Percentiles rank a stretch among this genome's conserved stretches.
These are phyloP conservation scores for Alligator mississippiensis DNA, from an alignment of 2,113 vertebrate genomes.

Conservation along the genomic window DNA sequence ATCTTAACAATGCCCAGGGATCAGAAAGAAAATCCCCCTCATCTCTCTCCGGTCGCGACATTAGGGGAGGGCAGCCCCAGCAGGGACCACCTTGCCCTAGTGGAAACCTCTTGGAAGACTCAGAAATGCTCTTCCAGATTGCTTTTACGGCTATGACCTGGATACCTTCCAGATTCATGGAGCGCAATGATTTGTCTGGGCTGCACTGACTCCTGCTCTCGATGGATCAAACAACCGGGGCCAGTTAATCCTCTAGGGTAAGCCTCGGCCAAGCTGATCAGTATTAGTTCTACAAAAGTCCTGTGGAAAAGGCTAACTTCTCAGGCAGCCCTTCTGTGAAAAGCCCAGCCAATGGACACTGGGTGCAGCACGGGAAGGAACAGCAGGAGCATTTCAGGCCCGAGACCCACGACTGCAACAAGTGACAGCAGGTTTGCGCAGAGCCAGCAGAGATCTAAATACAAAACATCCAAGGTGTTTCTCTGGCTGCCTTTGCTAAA, in stretches of 20 bases:
- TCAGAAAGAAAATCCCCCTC: background rate
- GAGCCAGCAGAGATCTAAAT: too few relatives aligned
- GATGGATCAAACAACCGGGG: background rate
- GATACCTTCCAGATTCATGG: background rate
- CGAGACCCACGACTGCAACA: too few relatives aligned
- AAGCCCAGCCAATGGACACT: background rate
- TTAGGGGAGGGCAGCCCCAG: background rate
- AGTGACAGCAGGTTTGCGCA: too few relatives aligned
- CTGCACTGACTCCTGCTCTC: background rate
- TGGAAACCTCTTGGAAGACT: background rate
- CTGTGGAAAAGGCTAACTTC: background rate
- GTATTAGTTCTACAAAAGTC: background rate
- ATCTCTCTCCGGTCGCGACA: background rate
- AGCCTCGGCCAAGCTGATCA: background rate
- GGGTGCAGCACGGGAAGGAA: too few relatives aligned
- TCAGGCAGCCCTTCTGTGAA: background rate
- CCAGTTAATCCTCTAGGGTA: background rate
- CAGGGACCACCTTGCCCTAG: background rate
- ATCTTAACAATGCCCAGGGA: background rate
- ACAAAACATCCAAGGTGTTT: too few relatives aligned
- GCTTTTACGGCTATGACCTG: too few relatives aligned
- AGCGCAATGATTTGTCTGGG: background rate
- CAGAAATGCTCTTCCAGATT: background rate
- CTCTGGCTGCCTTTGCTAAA: too few relatives aligned
- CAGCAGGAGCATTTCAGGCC: too few relatives aligned